Evolutionary conservation across 2,888 invertebrate genomes (phyloP).

Genomic region (Drosophila eohydei): DNA sequence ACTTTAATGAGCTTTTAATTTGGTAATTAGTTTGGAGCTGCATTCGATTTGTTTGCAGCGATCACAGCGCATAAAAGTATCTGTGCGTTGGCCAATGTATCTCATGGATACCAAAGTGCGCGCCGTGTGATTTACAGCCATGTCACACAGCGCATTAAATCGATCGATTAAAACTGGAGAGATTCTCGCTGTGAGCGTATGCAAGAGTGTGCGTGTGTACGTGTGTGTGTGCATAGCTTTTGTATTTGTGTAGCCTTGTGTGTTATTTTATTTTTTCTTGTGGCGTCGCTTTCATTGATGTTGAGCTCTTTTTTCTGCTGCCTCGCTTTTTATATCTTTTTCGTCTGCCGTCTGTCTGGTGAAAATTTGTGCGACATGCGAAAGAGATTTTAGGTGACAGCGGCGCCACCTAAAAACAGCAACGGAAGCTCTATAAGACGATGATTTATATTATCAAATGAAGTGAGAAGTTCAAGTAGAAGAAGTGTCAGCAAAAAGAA

Average conservation of each 20-base stretch:
- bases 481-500: conserved; percentile 1
- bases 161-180: conserved; percentile 71
- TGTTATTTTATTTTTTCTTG: conserved; percentile 12
- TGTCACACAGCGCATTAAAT: conserved; percentile 74
- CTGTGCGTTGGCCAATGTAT: conserved; percentile 36
- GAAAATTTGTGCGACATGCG: conserved; percentile 66
- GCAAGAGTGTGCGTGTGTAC: conserved; percentile 23
- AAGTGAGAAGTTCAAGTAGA: conserved; percentile 15
- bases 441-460: conserved; percentile 43
- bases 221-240: conserved; percentile 21
- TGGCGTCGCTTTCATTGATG: conserved; percentile 74
- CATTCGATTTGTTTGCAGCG: conserved; percentile 45
- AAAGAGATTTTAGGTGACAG: conserved; percentile 70
- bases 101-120: conserved; percentile 46
- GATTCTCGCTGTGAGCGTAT: conserved; percentile 40
- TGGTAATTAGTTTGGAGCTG: conserved; percentile 56
- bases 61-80: conserved; percentile 31
- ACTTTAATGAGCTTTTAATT: conserved; percentile 72
- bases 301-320: conserved; percentile 34
- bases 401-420: conserved; percentile 53
- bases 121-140: conserved; percentile 74
- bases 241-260: conserved; percentile 29
- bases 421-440: conserved; percentile 30
- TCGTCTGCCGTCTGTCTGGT: conserved; percentile 72
- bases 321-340: conserved; percentile 27